phyloP scores from a whole-genome alignment of 2,113 vertebrate genomes.

The Cettia cetti region DNA sequence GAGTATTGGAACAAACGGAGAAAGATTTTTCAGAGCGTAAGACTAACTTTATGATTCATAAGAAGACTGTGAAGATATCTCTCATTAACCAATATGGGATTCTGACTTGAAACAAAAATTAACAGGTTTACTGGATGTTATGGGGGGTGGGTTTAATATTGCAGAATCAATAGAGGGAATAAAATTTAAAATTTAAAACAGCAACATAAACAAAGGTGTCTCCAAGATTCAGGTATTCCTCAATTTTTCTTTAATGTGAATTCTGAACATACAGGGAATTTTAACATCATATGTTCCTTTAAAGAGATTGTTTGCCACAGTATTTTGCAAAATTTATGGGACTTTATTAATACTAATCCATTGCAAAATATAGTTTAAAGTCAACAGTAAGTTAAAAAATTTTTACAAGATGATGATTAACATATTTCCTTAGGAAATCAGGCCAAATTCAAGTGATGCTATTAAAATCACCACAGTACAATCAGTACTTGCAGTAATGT shows the following conservation, averaged over 20 bases:
- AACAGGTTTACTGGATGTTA: background rate
- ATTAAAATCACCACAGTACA: background rate
- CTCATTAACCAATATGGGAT: background rate
- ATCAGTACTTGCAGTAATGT: background rate
- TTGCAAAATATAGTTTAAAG: background rate
- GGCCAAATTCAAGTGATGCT: background rate
- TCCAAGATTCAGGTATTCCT: background rate
- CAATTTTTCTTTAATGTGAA: background rate
- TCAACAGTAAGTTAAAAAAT: background rate
- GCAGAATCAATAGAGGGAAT: background rate
- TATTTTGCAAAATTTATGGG: background rate
- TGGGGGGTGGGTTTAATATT: background rate
- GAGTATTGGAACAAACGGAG: background rate
- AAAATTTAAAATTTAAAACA: background rate
- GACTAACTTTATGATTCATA: background rate
- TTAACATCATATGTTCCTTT: background rate
- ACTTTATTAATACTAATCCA: background rate
- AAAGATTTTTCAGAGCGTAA: background rate
- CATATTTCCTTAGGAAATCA: background rate
- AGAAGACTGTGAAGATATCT: background rate
- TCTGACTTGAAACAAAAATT: background rate
- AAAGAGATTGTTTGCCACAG: background rate
- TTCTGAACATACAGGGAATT: background rate
- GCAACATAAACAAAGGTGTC: fast-evolving
- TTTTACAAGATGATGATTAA: background rate